Evolutionary conservation across 1,140 invertebrate species (phyloP).

Genomic region (Sesamia nonagrioides): DNA sequence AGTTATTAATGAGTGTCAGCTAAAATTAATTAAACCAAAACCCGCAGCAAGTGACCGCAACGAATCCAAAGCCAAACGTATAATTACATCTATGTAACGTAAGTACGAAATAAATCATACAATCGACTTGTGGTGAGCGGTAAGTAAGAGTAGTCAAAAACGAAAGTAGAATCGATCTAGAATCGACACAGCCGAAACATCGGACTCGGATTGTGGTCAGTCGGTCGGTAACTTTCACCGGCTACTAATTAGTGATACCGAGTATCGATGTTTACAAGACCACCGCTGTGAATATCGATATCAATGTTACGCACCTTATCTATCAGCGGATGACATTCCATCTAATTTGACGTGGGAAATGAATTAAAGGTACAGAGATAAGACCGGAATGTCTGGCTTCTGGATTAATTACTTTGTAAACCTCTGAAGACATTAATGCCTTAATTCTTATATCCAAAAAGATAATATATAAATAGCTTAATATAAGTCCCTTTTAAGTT

Average conservation of each 20-base stretch:
- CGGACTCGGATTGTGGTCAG: conserved; percentile 80
- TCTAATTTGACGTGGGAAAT: conserved; percentile 30
- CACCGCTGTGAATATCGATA: conserved; percentile 67
- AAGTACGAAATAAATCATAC: conserved; percentile 66
- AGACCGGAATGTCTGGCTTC: background rate
- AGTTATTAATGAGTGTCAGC: conserved; percentile 21
- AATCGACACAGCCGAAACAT: conserved; percentile 81
- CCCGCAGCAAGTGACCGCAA: conserved; percentile 32
- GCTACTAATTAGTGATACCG: conserved; percentile 79
- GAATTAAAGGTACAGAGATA: conserved; percentile 17
- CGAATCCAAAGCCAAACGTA: conserved; percentile 45
- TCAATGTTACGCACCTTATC: conserved; percentile 57
- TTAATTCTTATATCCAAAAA: background rate
- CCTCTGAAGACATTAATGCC: background rate
- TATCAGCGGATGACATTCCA: conserved; percentile 46
- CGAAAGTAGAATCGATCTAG: conserved; percentile 86
- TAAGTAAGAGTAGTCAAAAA: conserved; percentile 84
- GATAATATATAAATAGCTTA: too few relatives aligned
- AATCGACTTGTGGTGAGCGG: conserved; percentile 71
- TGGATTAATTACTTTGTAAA: conserved; percentile 2
- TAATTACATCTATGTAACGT: conserved; percentile 55
- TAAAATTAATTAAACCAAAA: conserved; percentile 39
- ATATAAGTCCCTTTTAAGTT: too few relatives aligned
- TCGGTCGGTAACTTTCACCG: conserved; percentile 83
- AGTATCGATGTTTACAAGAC: conserved; percentile 75